Base-by-base conservation (phyloP, 2,113 vertebrate genomes). In the Petromus typicus region DNA sequence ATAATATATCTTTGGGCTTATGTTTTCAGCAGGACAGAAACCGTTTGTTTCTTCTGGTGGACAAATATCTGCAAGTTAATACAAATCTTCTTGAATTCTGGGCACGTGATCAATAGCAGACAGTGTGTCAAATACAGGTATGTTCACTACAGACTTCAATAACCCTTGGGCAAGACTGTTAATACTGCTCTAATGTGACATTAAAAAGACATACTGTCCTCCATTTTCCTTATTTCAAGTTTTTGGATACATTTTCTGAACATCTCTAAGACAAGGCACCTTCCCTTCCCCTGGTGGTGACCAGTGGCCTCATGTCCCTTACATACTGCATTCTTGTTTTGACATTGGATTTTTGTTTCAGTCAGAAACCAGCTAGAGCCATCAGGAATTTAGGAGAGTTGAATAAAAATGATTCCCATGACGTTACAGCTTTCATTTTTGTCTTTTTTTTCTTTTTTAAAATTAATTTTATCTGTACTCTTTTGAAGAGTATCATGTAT, bases 301-400 rank as follows among this genome's bases (percentile, higher is more conserved):
- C 30, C 61, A 63, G 22, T 37, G 22, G 56, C 82, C 89, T 90
- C 97, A 91, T 75, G 95, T 92, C 82, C 82, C 96, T 78, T 81
- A 95, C 45, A 9, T 30, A 54, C 37, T 71, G 97, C 96, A 97
- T 97, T 96, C 89, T 96, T 96, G 56, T 79, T 89, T 98, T 98
- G 96, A 94, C 95, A 96, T 86, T 89, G 93, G 91, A 78, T 90
- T 83, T 82, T 93, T 96, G 93, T 97, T 97, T 98, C 95, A 96
- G 96, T 95, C 22, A 94, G 85, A 92, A 95, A 93, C 81, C 2
- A 61, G 79, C 45, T 95, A 92, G 71, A 94, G 80, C 54, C 40
- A 73, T 51, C 66, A 73, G 66, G 54, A 71, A 43, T 40, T 75
- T 57, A 67, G 30, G 32, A 82, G 45, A 66, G 30, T 20, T 82